A percentile compares a stretch with the other conserved stretches of the same genome.
These are phyloP conservation scores for Philopotamus ludificatus DNA, from an alignment of 1,140 invertebrate genomes.

Conservation along the genomic window DNA sequence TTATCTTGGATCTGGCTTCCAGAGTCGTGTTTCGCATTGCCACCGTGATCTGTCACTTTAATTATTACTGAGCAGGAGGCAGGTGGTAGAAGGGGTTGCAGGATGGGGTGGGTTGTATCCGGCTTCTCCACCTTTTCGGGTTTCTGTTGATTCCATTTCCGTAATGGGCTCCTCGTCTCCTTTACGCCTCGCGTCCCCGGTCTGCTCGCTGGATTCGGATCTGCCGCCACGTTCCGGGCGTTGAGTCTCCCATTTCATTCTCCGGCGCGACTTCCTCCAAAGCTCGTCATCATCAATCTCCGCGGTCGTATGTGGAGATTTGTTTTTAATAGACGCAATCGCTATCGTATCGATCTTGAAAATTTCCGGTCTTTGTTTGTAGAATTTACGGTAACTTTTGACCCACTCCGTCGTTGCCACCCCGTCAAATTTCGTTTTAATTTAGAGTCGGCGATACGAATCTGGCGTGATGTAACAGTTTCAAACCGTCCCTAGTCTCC, in stretches of 20 bases:
- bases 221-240: neutral
- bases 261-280: neutral
- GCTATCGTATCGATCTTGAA: no score
- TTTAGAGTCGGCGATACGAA: neutral
- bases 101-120: neutral
- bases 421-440: neutral
- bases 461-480: neutral
- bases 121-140: neutral
- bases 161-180: slow-evolving; percentile 28
- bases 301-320: no score
- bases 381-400: no score
- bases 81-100: neutral
- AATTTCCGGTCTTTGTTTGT: no score
- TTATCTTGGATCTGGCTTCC: neutral
- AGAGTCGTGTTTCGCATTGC: neutral
- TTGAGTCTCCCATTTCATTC: neutral
- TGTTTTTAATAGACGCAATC: no score
- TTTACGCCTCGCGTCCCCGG: slow-evolving; percentile 6
- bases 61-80: neutral
- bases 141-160: slow-evolving; percentile 30
- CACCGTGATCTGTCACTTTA: neutral
- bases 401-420: no score
- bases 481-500: neutral
- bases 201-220: no score
- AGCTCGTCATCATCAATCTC: slow-evolving; percentile 2